A percentile compares a stretch with the other conserved stretches of the same genome.
Conservation (phyloP, 2,888 invertebrate species). For the Cephus sareptanus region DNA sequence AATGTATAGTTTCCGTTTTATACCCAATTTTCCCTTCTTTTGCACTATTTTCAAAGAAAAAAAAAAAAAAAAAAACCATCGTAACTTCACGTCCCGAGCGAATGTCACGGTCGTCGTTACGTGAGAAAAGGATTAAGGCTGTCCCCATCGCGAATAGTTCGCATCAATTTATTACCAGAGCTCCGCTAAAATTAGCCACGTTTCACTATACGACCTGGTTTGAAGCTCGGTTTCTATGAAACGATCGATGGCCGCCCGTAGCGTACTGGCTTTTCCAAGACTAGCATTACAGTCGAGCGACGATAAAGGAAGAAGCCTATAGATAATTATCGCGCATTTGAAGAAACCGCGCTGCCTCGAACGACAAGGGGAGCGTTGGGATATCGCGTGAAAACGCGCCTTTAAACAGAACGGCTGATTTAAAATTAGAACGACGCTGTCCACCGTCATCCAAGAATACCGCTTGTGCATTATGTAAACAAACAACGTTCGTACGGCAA, state of each 20-base stretch:
- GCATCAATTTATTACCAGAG: background rate
- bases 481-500: background rate
- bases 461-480: slow-evolving; percentile 14
- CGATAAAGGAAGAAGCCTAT: background rate
- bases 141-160: background rate
- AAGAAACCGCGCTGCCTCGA: background rate
- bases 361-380: background rate
- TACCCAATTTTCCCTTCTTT: background rate
- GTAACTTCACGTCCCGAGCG: background rate
- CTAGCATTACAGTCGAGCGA: background rate
- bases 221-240: background rate
- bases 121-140: background rate
- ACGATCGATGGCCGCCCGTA: background rate
- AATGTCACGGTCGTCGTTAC: background rate
- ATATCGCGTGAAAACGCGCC: background rate
- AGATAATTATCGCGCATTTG: background rate
- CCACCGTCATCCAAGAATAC: slow-evolving; percentile 40
- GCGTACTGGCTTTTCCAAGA: background rate
- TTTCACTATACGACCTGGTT: background rate
- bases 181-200: background rate
- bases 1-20: background rate
- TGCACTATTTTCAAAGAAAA: background rate
- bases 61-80: background rate
- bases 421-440: slow-evolving; percentile 21
- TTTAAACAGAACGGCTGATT: background rate